Base-by-base conservation (phyloP, 1,140 invertebrate species). In the Caerostris extrusa region DNA sequence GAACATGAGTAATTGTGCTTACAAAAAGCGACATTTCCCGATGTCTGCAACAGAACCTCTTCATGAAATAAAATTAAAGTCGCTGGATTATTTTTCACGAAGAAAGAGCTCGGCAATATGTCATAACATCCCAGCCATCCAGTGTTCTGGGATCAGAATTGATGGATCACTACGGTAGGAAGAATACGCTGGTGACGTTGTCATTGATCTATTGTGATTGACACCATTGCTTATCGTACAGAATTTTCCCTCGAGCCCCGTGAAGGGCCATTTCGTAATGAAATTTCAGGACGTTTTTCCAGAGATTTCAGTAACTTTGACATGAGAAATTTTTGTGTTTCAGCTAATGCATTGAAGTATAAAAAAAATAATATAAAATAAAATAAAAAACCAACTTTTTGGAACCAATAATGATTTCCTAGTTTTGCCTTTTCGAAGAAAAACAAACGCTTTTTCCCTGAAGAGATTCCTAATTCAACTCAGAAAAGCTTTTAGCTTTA, bases 161-260 rank as follows among this genome's bases (percentile, higher is more conserved):
- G 90, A 91, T 91, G 90, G 90, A 91, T 91, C 77, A 34, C 71
- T 8, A 1, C 34, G 50, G 14, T 34, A 53, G 71, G 34, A 77
- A 77, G 71, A 77, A 8, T 88, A 53, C 50, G 58, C 58, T 14
- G 14, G 67, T 90, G 88, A 77, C 90, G 71, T 82, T 91, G 90
- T 91, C 90, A 91, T 91, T 91, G 90, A 91, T 91, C 90, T 91
- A 91, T 91, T 61, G 90, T 91, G 90, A 91, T 91, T 91, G 90
- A 91, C 90, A 91, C 19, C 19, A 17, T 82, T 82, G 71, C 64
- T 71, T 69, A 71, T 71, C 88, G 34, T 53, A 61, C 58, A 82
- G 34, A 91, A 82, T 60, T 67, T 90, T 90, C 88, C 61, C 53
- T 5, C 8, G 17, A n/a, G 50, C 64, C 50, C 56, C 17, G 17